A percentile compares a stretch with the other conserved stretches of the same genome.
phyloP scores from a whole-genome alignment of 2,113 vertebrate species.

The Brachionichthys hirsutus region DNA sequence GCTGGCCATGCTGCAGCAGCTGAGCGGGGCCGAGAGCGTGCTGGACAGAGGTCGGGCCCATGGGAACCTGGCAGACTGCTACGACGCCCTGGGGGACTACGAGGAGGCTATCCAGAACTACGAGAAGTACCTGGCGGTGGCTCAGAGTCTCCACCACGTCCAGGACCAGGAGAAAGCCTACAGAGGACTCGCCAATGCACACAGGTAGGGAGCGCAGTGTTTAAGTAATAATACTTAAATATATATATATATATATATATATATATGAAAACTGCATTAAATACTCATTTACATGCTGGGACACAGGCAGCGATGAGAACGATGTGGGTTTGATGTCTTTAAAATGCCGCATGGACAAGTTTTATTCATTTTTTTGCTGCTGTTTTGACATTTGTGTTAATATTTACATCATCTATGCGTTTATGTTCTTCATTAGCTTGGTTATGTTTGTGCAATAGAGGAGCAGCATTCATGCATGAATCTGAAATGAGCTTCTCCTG shows the following conservation, averaged over 20 bases:
- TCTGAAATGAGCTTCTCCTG: slow-evolving; percentile 1
- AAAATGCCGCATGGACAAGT: background rate
- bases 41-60: slow-evolving; percentile 89
- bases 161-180: slow-evolving; percentile 96
- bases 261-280: slow-evolving; percentile 8
- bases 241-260: no score
- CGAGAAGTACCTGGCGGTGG: slow-evolving; percentile 91
- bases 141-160: slow-evolving; percentile 90
- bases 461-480: background rate
- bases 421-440: slow-evolving; percentile 7
- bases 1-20: slow-evolving; percentile 92
- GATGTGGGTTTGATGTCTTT: background rate
- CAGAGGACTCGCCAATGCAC: slow-evolving; percentile 88
- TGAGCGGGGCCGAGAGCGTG: slow-evolving; percentile 85
- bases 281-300: no score
- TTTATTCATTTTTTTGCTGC: background rate
- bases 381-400: slow-evolving; percentile 1
- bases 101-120: slow-evolving; percentile 95
- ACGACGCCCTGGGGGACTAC: slow-evolving; percentile 89
- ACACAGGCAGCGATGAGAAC: background rate
- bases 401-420: background rate
- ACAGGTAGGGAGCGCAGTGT: no score
- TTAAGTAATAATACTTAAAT: no score
- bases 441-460: background rate
- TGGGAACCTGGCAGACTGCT: slow-evolving; percentile 94